These are phyloP conservation scores for Rhinogobius similis DNA, from an alignment of 2,113 vertebrate species.

Conservation along the genomic window DNA sequence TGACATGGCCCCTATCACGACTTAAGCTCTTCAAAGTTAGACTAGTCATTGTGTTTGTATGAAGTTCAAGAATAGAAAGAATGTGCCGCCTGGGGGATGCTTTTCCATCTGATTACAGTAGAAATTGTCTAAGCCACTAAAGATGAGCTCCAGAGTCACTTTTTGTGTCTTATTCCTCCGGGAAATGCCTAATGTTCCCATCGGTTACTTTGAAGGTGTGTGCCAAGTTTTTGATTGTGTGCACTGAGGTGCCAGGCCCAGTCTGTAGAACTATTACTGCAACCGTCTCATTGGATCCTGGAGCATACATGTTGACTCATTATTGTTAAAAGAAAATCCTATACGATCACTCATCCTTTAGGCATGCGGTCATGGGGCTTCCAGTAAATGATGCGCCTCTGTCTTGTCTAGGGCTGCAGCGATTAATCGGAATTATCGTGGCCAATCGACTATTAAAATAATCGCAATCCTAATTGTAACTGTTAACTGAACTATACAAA, in stretches of 20 bases:
- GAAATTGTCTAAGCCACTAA: not conserved
- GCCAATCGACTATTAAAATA: too few relatives aligned
- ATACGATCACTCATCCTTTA: slow-evolving; percentile 41
- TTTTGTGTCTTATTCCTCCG: slow-evolving; percentile 13
- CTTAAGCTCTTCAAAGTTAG: slow-evolving; percentile 29
- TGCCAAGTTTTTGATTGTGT: not conserved
- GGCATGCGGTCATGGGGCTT: slow-evolving; percentile 43
- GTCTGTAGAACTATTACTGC: slow-evolving; percentile 37
- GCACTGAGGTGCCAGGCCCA: slow-evolving; percentile 33
- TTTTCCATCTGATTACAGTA: not conserved
- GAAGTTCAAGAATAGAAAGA: not conserved
- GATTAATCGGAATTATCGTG: too few relatives aligned
- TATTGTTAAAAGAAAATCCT: not conserved
- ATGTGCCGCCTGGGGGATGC: not conserved
- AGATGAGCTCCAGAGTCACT: slow-evolving; percentile 28
- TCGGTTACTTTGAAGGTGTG: not conserved
- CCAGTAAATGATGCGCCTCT: slow-evolving; percentile 60
- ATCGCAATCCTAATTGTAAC: too few relatives aligned
- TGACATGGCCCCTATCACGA: slow-evolving; percentile 26
- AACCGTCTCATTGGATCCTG: not conserved
- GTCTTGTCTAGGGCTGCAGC: slow-evolving; percentile 23
- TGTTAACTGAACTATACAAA: too few relatives aligned
- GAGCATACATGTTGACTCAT: not conserved
- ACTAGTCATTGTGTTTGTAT: slow-evolving; percentile 17
- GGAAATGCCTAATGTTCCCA: not conserved